Conservation (phyloP, 2,888 invertebrate genomes). For the Diadegma fenestrale region DNA sequence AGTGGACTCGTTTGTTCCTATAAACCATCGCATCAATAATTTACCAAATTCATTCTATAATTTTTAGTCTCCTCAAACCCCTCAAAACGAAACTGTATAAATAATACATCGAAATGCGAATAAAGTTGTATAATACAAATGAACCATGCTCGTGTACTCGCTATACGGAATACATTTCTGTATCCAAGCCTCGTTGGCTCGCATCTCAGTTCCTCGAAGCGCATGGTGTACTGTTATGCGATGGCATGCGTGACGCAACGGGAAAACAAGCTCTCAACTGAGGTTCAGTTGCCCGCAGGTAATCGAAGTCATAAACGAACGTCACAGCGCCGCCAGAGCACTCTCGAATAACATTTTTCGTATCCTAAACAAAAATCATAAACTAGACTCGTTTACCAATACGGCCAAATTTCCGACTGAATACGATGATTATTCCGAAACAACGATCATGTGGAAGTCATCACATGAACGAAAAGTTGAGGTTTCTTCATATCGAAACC, state of each 20-base stretch:
- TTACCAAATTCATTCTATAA: too few relatives aligned
- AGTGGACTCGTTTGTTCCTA: too few relatives aligned
- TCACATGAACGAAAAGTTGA: too few relatives aligned
- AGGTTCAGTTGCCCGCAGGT: slow-evolving; percentile 74
- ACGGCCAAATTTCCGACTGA: background rate
- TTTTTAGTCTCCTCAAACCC: background rate
- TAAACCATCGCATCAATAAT: too few relatives aligned
- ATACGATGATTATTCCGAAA: background rate
- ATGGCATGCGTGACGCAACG: slow-evolving; percentile 82
- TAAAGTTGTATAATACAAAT: slow-evolving; percentile 16
- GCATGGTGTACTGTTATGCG: slow-evolving; percentile 81
- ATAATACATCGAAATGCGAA: background rate
- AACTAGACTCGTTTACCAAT: background rate
- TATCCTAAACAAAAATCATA: background rate
- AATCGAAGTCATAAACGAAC: slow-evolving; percentile 62
- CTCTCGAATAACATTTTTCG: background rate
- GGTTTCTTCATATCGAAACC: too few relatives aligned
- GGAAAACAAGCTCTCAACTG: slow-evolving; percentile 76
- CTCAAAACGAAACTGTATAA: background rate
- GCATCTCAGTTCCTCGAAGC: slow-evolving; percentile 63
- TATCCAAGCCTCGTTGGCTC: slow-evolving; percentile 26
- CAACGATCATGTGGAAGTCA: too few relatives aligned
- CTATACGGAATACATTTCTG: slow-evolving; percentile 8
- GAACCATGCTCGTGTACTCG: background rate
- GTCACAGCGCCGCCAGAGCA: background rate